Base-by-base conservation (phyloP, 2,888 invertebrate species). In the Thera britannica region DNA sequence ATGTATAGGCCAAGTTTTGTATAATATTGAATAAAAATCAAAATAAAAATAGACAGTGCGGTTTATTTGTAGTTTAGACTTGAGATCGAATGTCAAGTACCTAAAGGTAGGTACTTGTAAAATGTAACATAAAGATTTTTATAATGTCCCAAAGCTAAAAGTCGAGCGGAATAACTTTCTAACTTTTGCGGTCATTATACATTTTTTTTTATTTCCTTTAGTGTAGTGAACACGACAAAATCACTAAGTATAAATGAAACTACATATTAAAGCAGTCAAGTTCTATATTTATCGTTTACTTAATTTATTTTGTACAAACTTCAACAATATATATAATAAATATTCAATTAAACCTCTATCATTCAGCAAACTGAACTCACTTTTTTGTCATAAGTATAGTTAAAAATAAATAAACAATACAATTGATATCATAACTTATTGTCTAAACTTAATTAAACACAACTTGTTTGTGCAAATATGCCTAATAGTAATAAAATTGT, bases 261-360 rank as follows among this genome's bases (percentile, higher is more conserved):
- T 49, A 81, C 75, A 59, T 35, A 67, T 59, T 89, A 94, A 94
- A 94, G 94, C 94, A 94, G 94, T 94, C 94, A 94, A 94, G 93
- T 94, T 94, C 94, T 94, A 94, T 94, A 94, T 92, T 93, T 93
- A 94, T 94, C 89, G 89, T 94, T 93, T 94, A 94, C 94, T 94
- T 94, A 94, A 92, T 94, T 94, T 94, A 94, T 94, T 94, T 94
- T 94, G 94, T 94, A 94, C 94, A 94, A 94, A 94, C 93, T 94
- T 94, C 93, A 94, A 94, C 94, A 94, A 94, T 94, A 94, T 94
- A 93, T 93, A 92, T 93, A 93, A 92, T 94, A 93, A 93, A 93
- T 94, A 94, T 88, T 94, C 93, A 94, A 94, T 93, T 93, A 93
- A 94, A 93, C 87, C 89, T 93, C 93, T 94, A 93, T 93, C 92